Base-by-base conservation (phyloP, 37 sponge, comb jelly and placozoan genomes). In the Sycon ciliatum region DNA sequence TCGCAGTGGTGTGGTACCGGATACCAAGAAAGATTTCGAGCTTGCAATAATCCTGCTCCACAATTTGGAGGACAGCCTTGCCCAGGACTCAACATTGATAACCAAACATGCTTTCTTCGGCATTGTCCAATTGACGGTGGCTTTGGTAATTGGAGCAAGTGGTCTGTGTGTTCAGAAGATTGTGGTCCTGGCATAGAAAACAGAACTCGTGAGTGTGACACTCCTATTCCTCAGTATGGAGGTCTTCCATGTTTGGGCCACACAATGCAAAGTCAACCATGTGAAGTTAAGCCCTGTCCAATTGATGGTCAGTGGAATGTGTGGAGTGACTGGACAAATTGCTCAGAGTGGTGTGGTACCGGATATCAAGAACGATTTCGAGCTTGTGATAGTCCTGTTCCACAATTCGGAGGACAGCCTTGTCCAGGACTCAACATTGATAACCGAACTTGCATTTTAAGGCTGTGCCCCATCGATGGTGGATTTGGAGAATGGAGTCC, bases 11-110 rank as follows among this genome's bases (percentile, higher is more conserved):
- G 92, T 68, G 85, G 77, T 24, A 65, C 78, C n/a, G 92, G 92
- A 1, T 39, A 38, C 34, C 55, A 72, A 6, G 28, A 34, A 16
- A 38, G 90, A 24, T 26, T 18, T 2, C 56, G 87, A 39, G 52
- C 56, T 29, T 86, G 92, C 39, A 74, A 65, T 39, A 86, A 80
- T 33, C 87, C 92, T 52, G 67, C 60, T 3, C 87, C 92, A 2
- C 74, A 71, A 18, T 65, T 79, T 57, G 79, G 79, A 18, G 87
- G 92, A 2, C 46, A 34, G 26, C 57, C 78, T 38, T 91, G 92
- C 73, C 53, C 33, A 0, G 87, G 85, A 46, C 32, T 23, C 2
- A 31, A 4, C 6, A 42, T 34, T 9, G 77, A 81, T 20, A 7
- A 66, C 38, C 33, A 26, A 33, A 23, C 9, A 23, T 66, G 67